Evolutionary conservation across 2,113 vertebrate genomes (phyloP), one percentile per base, ranked within the genome.

Genomic region (Anguilla rostrata): DNA sequence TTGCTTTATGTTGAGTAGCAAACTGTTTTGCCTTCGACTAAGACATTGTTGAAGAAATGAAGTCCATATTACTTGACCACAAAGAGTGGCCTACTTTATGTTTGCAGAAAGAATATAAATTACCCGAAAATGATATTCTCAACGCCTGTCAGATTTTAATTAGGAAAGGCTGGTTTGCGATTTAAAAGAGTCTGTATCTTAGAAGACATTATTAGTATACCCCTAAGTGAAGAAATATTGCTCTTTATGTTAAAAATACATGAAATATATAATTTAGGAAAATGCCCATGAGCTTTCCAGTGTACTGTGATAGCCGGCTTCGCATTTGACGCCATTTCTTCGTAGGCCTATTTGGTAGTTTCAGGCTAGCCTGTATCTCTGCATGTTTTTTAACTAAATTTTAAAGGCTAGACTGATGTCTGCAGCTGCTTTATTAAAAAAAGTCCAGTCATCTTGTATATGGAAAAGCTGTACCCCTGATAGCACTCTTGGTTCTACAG

Each of bases 191-290:
- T 82, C 85, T 86, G 82, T 79, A 84, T 86, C 71, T 75, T 87
- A 82, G 87, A 75, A 34, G 83, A 82, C 39, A 22, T 88, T 86
- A 88, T 83, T 89, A 53, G 71, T 75, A 34, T 75, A 75, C 71
- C 71, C 71, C 26, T 29, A 75, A 75, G 71, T 34, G n/a, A 75
- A 75, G 71, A 75, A 75, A 75, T 66, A 75, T 87, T 87, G 85
- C 66, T 83, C 63, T 60, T 83, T 87, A 87, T 81, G 86, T 89
- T 87, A 85, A 87, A 91, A 88, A 89, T 88, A 88, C 88, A 90
- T 90, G 89, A 91, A 91, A 94, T 93, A 87, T 88, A 94, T 94
- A 90, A 95, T 94, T 95, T 93, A 94, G 92, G 86, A 20, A 63
- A 92, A 95, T 92, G 92, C 93, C 93, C 92, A 93, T 87, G 53